phyloP scores from a whole-genome alignment of 2,113 vertebrate genomes.

The Pteruthius melanotis region DNA sequence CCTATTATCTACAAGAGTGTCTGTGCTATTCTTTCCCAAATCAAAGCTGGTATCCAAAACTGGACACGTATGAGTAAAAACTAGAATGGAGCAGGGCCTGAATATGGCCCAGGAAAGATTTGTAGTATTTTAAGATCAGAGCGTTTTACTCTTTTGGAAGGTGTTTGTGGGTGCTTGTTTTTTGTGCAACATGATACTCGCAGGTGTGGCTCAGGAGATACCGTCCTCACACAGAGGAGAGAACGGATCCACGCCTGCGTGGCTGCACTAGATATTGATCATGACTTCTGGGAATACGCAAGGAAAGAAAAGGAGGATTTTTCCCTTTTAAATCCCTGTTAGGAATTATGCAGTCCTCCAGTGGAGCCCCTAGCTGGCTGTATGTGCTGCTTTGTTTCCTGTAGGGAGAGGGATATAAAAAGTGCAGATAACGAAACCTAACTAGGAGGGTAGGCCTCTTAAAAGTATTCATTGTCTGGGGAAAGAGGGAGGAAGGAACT shows the following conservation, averaged over 20 bases:
- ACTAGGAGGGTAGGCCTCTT: conserved; percentile 51
- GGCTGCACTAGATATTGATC: not conserved
- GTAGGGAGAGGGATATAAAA: conserved; percentile 23
- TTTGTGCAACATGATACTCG: not conserved
- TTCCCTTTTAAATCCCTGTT: not conserved
- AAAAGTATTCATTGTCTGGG: conserved; percentile 56
- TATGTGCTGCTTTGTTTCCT: conserved; percentile 34
- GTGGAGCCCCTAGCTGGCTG: not conserved
- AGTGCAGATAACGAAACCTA: conserved; percentile 55
- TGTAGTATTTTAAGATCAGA: not conserved
- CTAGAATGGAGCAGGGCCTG: not conserved
- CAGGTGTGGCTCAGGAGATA: not conserved
- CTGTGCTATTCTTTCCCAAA: not conserved
- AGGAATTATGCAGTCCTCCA: conserved; percentile 8
- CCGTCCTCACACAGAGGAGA: accelerated
- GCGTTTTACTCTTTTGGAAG: not conserved
- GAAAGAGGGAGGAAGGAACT: conserved; percentile 57
- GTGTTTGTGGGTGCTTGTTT: not conserved
- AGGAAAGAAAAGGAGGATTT: conserved; percentile 10
- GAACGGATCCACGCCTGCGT: not conserved
- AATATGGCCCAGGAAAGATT: not conserved
- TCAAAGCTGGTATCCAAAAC: not conserved
- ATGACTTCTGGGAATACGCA: not conserved
- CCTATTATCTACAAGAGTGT: not conserved
- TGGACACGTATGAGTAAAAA: not conserved